These are phyloP conservation scores for Scaptomyza pallida DNA, from an alignment of 1,140 invertebrate species.

Conservation along the genomic window DNA sequence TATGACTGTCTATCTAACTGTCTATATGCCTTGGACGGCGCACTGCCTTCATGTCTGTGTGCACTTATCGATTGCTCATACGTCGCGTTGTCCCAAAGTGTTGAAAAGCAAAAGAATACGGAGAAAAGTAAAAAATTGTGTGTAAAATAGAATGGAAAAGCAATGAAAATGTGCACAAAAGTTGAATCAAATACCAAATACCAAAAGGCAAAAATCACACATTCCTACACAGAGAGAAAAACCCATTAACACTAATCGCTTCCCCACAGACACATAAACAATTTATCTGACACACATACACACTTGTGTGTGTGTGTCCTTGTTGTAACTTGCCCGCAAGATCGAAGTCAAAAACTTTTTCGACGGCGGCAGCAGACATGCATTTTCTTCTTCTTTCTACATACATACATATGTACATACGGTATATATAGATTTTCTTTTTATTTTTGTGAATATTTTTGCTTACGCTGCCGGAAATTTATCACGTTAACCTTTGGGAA, in stretches of 20 bases:
- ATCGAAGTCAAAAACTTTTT: slow-evolving; percentile 61
- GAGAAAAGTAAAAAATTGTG: slow-evolving; percentile 17
- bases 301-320: slow-evolving; percentile 44
- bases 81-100: slow-evolving; percentile 59
- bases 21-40: slow-evolving; percentile 33
- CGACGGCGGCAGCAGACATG: slow-evolving; percentile 55
- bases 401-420: background rate
- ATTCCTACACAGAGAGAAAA: slow-evolving; percentile 60
- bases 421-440: slow-evolving; percentile 1
- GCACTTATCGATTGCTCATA: slow-evolving; percentile 79
- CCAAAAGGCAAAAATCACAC: slow-evolving; percentile 72
- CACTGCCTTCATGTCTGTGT: slow-evolving; percentile 48
- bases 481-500: slow-evolving; percentile 82
- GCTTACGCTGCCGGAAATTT: slow-evolving; percentile 78
- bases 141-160: slow-evolving; percentile 45
- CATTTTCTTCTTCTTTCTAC: slow-evolving; percentile 45
- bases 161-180: slow-evolving; percentile 58
- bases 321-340: slow-evolving; percentile 60
- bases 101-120: slow-evolving; percentile 47
- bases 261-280: slow-evolving; percentile 82
- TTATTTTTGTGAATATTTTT: slow-evolving; percentile 65
- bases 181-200: slow-evolving; percentile 76
- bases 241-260: slow-evolving; percentile 82
- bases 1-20: slow-evolving; percentile 77
- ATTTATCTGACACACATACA: slow-evolving; percentile 66